Percentiles rank a stretch among this genome's conserved stretches.
Evolutionary conservation across 53 echinoderm and acorn worm genomes (phyloP).

Genomic region (Echinometra lucunter): DNA sequence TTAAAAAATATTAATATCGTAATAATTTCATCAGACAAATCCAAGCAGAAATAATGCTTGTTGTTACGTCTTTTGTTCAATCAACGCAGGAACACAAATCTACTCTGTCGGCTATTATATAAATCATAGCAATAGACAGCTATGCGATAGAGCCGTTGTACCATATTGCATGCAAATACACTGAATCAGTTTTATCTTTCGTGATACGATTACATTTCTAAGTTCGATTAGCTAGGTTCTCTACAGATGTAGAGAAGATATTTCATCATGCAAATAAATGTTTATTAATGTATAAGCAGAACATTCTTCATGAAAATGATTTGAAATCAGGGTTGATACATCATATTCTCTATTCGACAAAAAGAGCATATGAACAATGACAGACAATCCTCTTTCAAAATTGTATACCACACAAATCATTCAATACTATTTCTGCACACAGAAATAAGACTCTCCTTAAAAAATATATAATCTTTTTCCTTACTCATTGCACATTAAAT

Average conservation of each 20-base stretch:
- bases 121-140: constrained; percentile 11
- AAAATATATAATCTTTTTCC: constrained; percentile 54
- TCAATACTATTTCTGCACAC: constrained; percentile 31
- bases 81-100: constrained; percentile 18
- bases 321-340: constrained; percentile 14
- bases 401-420: constrained; percentile 35
- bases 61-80: background rate
- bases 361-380: constrained; percentile 30
- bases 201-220: constrained; percentile 20
- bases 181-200: background rate
- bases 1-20: background rate
- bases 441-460: constrained; percentile 49
- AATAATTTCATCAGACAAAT: background rate
- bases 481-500: constrained; percentile 58
- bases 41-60: background rate
- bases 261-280: constrained; percentile 63
- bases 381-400: background rate
- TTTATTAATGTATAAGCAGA: constrained; percentile 30
- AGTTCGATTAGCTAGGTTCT: constrained; percentile 35
- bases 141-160: constrained; percentile 1
- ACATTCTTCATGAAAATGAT: constrained; percentile 41
- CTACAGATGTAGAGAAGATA: background rate
- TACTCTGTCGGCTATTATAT: constrained; percentile 8
- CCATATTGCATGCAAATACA: constrained; percentile 47
- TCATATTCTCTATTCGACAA: background rate